Evolutionary conservation across 2,888 invertebrate species (phyloP).

Genomic region (Macaria notata): DNA sequence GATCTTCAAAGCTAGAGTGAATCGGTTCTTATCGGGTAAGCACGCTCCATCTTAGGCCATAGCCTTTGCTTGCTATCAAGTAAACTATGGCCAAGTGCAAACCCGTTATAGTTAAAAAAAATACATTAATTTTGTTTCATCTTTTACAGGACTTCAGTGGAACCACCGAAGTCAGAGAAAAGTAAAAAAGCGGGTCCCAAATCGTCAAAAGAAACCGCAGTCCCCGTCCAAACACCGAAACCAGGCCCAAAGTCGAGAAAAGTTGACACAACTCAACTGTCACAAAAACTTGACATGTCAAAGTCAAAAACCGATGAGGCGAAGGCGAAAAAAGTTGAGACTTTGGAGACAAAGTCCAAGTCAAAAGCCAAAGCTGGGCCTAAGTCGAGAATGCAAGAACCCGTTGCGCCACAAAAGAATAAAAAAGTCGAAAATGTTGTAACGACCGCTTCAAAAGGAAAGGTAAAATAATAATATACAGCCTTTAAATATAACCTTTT

Average conservation of each 20-base stretch:
- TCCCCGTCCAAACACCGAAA: neutral
- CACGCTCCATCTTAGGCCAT: too few relatives aligned
- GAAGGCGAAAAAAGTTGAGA: too few relatives aligned
- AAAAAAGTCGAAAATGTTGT: neutral
- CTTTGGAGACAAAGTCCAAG: too few relatives aligned
- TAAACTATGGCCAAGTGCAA: too few relatives aligned
- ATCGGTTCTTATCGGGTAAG: too few relatives aligned
- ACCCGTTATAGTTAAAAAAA: neutral
- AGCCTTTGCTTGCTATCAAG: too few relatives aligned
- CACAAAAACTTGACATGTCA: too few relatives aligned
- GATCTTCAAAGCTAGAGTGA: too few relatives aligned
- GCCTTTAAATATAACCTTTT: too few relatives aligned
- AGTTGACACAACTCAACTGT: neutral
- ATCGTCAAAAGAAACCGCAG: neutral
- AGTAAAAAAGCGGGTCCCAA: neutral
- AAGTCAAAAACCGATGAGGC: too few relatives aligned
- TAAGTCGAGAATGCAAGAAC: constrained; percentile 4
- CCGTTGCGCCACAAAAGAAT: neutral
- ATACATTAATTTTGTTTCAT: neutral
- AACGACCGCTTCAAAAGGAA: neutral
- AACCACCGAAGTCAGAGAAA: neutral
- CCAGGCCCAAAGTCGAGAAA: constrained; percentile 23
- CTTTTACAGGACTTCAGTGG: neutral
- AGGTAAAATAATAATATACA: neutral
- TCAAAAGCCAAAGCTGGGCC: constrained; percentile 3